A percentile compares a stretch with the other conserved stretches of the same genome.
Conservation (phyloP, 2,888 invertebrate species). For the Mantis religiosa region DNA sequence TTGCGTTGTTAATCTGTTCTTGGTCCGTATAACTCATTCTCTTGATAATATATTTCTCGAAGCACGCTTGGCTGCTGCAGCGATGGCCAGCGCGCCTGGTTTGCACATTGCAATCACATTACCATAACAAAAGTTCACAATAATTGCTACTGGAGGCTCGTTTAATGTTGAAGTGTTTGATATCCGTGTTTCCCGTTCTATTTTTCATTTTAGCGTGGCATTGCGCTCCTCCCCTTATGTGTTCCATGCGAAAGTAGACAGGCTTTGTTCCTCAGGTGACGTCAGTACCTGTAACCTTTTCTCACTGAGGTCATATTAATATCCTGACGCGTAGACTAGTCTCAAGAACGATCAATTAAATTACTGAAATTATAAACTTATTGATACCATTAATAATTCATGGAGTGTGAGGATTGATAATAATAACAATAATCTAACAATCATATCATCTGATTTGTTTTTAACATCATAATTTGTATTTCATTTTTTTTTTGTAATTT, state of each 20-base stretch:
- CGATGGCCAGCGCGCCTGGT: not conserved
- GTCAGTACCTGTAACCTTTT: not conserved
- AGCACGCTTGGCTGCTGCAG: not conserved
- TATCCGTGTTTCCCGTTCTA: not conserved
- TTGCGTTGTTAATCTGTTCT: conserved; percentile 11
- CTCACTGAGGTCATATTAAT: not conserved
- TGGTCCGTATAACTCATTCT: not conserved
- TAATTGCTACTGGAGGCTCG: not conserved
- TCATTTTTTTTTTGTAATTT: too few species aligned
- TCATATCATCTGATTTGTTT: too few species aligned
- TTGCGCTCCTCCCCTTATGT: not conserved
- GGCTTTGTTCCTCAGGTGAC: not conserved
- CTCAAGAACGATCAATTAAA: too few species aligned
- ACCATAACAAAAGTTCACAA: conserved; percentile 10
- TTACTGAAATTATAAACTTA: too few species aligned
- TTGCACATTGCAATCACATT: not conserved
- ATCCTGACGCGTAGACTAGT: not conserved
- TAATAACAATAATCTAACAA: too few species aligned
- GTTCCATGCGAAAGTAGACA: not conserved
- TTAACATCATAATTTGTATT: too few species aligned
- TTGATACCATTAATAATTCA: too few species aligned
- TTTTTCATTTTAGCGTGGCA: not conserved
- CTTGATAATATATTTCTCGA: not conserved
- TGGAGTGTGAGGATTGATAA: too few species aligned
- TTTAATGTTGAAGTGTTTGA: not conserved